Evolutionary conservation across 2,797 vertebrate genomes (phyloP), one percentile per base, ranked within the genome.

Genomic region (Pipistrellus pipistrellus): DNA sequence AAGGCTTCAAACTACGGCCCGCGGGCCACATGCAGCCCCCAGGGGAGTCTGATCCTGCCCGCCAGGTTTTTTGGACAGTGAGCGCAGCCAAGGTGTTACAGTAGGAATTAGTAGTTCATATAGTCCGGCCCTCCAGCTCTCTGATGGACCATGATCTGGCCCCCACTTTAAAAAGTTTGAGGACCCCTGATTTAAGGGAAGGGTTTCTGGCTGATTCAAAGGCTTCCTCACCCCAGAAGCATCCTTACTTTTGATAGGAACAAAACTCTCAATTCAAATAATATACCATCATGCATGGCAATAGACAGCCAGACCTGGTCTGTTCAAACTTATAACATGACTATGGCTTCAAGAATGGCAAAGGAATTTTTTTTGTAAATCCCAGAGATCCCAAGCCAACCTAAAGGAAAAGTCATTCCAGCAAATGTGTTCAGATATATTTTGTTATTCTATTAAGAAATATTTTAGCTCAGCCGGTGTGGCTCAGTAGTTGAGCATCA

Each of bases 361-460:
- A 71, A 72, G 6, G 66, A 32, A 23, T 69, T 76, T 71, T 71
- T 90, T 38, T 41, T 44, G 44, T 66, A 91, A 57, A 59, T 85
- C 20, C 14, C 35, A 25, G 48, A 80, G 13, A 75, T 57, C 32
- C 73, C 59, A 90, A 80, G 20, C 66, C 46, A 80, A 59, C 46
- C 21, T 51, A 86, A 62, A 83, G 64, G 25, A 57, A 93, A 91
- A 53, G 44, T 81, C 35, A 88, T 59, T 23, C 14, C 27, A 72
- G 18, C 0, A 20, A 38, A 68, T 66, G 48, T 71, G 32, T 78
- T 81, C 89, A 55, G 25, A 25, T 32, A 59, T 69, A 51, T 57
- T 92, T 48, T 76, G n/a, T 57, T 94, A 8, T 85, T 93, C 81
- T 92, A 30, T 83, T 76, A 76, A 59, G 51, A 92, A 87, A 25